Evolutionary conservation across 2,888 invertebrate genomes (phyloP), one percentile per base, ranked within the genome.

Genomic region (Clistopyga incitator): DNA sequence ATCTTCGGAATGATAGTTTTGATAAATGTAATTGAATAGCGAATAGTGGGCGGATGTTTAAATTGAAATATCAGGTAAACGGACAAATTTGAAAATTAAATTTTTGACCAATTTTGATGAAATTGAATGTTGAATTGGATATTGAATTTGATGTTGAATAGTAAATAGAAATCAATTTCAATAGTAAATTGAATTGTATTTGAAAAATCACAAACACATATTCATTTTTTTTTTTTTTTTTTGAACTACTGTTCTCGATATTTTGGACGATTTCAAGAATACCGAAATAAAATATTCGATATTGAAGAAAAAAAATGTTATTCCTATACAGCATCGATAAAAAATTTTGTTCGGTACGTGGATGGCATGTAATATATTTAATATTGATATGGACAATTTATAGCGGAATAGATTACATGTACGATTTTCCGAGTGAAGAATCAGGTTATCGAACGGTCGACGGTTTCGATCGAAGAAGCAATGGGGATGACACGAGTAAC

Each of bases 401-500:
- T 23, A 65, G 42, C 10, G 10, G 34, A 42, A n/a, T n/a, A 45
- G 0, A 45, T 65, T 38, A 23, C 45, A 29, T 6, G 45, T 18
- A 45, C 45, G 45, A 45, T 45, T 65, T 65, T 45, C 20, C 45
- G 42, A 45, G 20, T 23, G 79, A 42, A 72, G 82, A 79, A 86
- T 38, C 61, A 47, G 83, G 85, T 84, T 84, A 81, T 75, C 81
- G 84, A 85, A 78, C 79, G 47, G 61, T 67, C 70, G 86, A 87
- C 85, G 85, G 88, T 88, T 80, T 84, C 86, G 86, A 86, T 85
- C 87, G 86, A 88, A 81, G 84, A 87, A 86, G 85, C 88, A 87
- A 88, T 84, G 84, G 85, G 88, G 89, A 88, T 88, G 89, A 87
- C 84, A 80, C 82, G 76, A 72, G 85, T 89, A 89, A 89, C 89